Conservation (phyloP, 2,113 vertebrate species). For the Seriola dumerili region DNA sequence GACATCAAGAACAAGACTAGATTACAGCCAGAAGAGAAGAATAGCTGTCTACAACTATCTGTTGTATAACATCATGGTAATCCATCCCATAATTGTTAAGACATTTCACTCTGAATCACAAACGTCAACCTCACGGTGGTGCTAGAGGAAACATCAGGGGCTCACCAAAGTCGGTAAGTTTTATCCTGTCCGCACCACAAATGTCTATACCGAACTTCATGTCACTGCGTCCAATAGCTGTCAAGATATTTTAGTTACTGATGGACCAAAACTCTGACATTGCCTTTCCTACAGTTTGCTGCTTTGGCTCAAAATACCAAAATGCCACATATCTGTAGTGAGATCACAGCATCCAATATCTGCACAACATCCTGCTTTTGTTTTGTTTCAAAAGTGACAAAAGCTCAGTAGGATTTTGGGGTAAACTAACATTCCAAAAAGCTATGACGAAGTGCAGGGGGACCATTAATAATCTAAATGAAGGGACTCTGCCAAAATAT, state of each 20-base stretch:
- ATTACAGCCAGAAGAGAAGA: background rate
- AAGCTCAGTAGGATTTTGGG: background rate
- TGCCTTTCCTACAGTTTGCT: background rate
- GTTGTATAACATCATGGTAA: no score
- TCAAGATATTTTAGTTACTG: background rate
- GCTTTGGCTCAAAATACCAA: slow-evolving; percentile 4
- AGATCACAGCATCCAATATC: background rate
- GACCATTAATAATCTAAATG: slow-evolving; percentile 30
- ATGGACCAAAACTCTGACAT: background rate
- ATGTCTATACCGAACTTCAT: background rate
- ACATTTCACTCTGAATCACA: no score
- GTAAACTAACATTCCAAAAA: slow-evolving; percentile 1
- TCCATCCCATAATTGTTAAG: no score
- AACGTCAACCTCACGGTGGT: background rate
- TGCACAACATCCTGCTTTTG: background rate
- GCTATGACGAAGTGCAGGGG: background rate
- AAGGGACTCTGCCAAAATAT: slow-evolving; percentile 38
- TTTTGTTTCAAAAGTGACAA: background rate
- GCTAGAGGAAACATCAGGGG: background rate
- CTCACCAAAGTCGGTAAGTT: background rate
- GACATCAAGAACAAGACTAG: background rate
- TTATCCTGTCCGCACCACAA: background rate
- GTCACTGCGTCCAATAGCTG: background rate
- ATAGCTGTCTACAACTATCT: no score
- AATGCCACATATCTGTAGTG: background rate